Evolutionary conservation across 2,888 invertebrate genomes (phyloP).

Genomic region (Tromatobia lineatoria): DNA sequence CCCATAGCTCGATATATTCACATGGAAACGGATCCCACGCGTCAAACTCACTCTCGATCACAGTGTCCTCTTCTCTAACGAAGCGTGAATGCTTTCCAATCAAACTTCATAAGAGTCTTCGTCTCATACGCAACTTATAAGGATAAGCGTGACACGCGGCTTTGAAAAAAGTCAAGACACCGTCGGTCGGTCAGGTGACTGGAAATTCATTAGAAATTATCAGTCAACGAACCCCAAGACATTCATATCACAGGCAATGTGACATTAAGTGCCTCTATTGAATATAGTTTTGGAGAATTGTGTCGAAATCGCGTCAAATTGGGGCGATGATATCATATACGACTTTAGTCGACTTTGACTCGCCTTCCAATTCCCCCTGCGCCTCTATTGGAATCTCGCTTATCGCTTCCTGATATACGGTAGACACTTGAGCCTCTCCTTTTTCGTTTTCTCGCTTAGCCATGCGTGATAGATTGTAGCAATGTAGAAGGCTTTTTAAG

Average conservation of each 20-base stretch:
- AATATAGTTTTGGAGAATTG: not conserved
- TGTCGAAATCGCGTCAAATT: conserved; percentile 4
- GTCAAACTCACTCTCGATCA: conserved; percentile 3
- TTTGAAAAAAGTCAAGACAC: conserved; percentile 14
- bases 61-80: not conserved
- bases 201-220: not conserved
- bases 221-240: not conserved
- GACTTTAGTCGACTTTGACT: conserved; percentile 11
- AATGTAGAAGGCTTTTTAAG: not conserved
- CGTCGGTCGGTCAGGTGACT: conserved; percentile 28
- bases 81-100: not conserved
- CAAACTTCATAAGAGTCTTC: not conserved
- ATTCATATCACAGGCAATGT: not conserved
- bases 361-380: not conserved
- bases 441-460: conserved; percentile 19
- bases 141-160: not conserved
- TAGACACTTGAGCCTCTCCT: not conserved
- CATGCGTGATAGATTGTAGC: conserved; percentile 7
- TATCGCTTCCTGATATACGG: conserved; percentile 1
- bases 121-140: not conserved
- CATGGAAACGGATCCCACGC: not conserved
- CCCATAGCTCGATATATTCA: not conserved
- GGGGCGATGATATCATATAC: not conserved
- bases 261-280: not conserved
- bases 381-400: conserved; percentile 8